phyloP scores from a whole-genome alignment of 2,888 invertebrate genomes.

The Punctoribates punctum region DNA sequence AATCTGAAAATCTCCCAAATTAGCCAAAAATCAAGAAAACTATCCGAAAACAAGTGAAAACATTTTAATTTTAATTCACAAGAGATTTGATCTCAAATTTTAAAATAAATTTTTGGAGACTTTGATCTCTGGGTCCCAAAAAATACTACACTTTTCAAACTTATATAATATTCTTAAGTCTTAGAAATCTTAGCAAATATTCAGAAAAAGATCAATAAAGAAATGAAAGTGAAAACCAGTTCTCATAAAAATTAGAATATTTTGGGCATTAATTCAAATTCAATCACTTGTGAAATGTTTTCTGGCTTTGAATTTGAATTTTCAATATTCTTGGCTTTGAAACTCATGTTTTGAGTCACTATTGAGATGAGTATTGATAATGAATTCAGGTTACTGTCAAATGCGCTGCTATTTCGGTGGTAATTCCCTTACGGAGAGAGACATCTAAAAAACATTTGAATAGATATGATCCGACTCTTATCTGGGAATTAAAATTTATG shows the following conservation, averaged over 20 bases:
- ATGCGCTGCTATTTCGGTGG: background rate
- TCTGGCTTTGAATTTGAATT: constrained; percentile 1
- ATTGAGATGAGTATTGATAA: background rate
- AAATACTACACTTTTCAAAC: no score
- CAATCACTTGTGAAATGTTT: background rate
- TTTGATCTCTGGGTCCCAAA: no score
- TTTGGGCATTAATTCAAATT: background rate
- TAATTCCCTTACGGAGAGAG: background rate
- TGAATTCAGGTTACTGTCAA: constrained; percentile 14
- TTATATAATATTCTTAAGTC: no score
- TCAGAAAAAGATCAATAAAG: background rate
- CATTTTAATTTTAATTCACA: no score
- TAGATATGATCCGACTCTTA: background rate
- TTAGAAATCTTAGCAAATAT: background rate
- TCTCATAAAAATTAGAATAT: constrained; percentile 1
- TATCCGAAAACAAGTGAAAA: no score
- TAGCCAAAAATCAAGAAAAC: no score
- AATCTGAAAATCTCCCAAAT: no score
- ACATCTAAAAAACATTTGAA: background rate
- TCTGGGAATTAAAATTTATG: background rate
- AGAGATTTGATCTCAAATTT: no score
- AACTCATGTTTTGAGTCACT: no score
- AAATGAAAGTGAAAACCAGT: background rate
- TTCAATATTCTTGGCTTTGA: background rate
- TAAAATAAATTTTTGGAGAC: no score